These are phyloP conservation scores for Drosophila longiperda DNA, from an alignment of 2,888 invertebrate species.

Conservation along the genomic window DNA sequence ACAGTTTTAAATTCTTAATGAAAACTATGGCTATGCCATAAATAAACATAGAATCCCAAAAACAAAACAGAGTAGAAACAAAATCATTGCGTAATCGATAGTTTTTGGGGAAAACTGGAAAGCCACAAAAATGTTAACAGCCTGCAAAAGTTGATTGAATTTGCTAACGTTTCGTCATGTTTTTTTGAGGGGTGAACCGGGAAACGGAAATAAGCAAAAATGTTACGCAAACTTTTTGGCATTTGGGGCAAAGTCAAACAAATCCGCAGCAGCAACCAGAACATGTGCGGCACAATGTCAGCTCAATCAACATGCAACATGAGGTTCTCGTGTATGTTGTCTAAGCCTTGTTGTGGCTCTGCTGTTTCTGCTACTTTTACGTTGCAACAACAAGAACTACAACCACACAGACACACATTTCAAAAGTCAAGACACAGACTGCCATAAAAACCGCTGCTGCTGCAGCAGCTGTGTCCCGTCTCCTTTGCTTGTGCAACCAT, in stretches of 20 bases:
- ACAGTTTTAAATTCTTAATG: constrained; percentile 8
- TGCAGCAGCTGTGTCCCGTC: not conserved
- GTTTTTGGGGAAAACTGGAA: constrained; percentile 21
- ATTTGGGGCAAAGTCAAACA: constrained; percentile 19
- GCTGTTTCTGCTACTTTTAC: constrained; percentile 4
- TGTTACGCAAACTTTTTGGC: constrained; percentile 18
- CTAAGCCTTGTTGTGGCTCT: constrained; percentile 25
- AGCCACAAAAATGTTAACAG: constrained; percentile 54
- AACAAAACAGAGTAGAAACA: constrained; percentile 7
- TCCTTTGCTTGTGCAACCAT: constrained; percentile 9
- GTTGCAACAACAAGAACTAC: constrained; percentile 30
- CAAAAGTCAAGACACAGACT: constrained; percentile 57
- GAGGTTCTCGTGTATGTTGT: constrained; percentile 35
- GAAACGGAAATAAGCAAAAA: constrained; percentile 28
- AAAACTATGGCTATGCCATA: constrained; percentile 27
- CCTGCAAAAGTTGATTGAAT: constrained; percentile 62
- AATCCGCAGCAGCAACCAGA: constrained; percentile 22
- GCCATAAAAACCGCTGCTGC: constrained; percentile 39
- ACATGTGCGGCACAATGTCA: constrained; percentile 47
- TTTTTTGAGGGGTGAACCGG: not conserved
- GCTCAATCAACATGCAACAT: constrained; percentile 72
- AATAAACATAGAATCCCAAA: constrained; percentile 26
- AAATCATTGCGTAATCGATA: constrained; percentile 43
- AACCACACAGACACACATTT: constrained; percentile 66
- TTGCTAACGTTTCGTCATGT: constrained; percentile 32